Conservation (phyloP, 92 coral and sea anemone species). For the Parazoanthus darwini region DNA sequence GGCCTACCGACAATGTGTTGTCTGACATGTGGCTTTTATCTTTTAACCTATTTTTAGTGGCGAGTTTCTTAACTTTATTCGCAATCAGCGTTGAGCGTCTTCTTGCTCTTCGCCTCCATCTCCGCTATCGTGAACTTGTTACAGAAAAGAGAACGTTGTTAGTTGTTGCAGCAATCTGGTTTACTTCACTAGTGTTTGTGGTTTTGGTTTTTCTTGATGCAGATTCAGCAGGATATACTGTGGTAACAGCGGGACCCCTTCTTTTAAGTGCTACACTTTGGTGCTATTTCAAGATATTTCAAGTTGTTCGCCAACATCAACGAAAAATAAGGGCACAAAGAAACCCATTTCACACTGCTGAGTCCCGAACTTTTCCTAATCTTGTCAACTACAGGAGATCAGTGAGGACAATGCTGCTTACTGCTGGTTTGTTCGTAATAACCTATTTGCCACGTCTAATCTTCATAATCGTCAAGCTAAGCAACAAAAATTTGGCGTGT, state of each 20-base stretch:
- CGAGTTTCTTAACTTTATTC: not conserved
- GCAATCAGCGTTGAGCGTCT: constrained; percentile 8
- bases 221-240: not conserved
- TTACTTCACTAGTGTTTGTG: not conserved
- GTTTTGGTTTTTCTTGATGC: not conserved
- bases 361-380: not conserved
- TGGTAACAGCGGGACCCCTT: not conserved
- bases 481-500: not conserved
- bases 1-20: too few species aligned
- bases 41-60: not conserved
- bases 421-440: not conserved
- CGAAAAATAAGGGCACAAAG: not conserved
- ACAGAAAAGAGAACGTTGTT: not conserved
- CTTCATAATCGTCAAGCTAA: not conserved
- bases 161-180: not conserved
- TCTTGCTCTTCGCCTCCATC: constrained; percentile 2
- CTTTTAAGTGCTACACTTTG: not conserved
- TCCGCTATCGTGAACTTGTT: constrained; percentile 4
- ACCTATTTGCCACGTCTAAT: constrained; percentile 3
- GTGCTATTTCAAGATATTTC: constrained; percentile 6
- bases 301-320: not conserved
- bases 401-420: not conserved
- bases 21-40: not conserved
- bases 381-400: constrained; percentile 3
- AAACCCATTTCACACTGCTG: not conserved